Evolutionary conservation across 2,888 invertebrate genomes (phyloP).

Genomic region (Harpalus rufipes): DNA sequence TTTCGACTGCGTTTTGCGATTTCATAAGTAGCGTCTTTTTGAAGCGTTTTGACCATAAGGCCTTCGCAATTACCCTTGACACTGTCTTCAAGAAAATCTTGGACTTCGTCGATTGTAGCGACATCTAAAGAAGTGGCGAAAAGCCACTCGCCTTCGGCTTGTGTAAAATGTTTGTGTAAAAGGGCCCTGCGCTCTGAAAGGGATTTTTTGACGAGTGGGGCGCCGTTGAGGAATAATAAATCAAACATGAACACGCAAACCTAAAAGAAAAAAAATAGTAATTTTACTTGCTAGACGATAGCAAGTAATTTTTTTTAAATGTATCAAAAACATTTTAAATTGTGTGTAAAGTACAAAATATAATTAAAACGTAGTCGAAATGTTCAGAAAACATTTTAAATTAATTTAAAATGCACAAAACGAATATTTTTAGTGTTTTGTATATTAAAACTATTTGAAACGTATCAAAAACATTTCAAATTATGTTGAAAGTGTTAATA

Average conservation of each 20-base stretch:
- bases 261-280: conserved; percentile 77
- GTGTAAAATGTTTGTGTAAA: conserved; percentile 85
- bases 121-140: conserved; percentile 93
- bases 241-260: conserved; percentile 99
- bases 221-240: conserved; percentile 93
- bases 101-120: conserved; percentile 92
- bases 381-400: too few species aligned
- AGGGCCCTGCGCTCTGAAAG: conserved; percentile 87
- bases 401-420: too few species aligned
- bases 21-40: conserved; percentile 95
- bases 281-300: too few species aligned
- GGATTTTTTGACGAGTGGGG: conserved; percentile 88
- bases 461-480: too few species aligned
- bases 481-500: too few species aligned
- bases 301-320: too few species aligned
- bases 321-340: too few species aligned
- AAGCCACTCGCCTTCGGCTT: conserved; percentile 89
- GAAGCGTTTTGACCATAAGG: conserved; percentile 97
- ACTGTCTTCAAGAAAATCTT: conserved; percentile 95
- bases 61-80: conserved; percentile 98
- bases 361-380: too few species aligned
- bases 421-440: too few species aligned
- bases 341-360: too few species aligned
- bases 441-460: too few species aligned
- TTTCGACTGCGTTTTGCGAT: conserved; percentile 96